Evolutionary conservation across 2,113 vertebrate genomes (phyloP).

Genomic region (Psammodynastes pulverulentus): DNA sequence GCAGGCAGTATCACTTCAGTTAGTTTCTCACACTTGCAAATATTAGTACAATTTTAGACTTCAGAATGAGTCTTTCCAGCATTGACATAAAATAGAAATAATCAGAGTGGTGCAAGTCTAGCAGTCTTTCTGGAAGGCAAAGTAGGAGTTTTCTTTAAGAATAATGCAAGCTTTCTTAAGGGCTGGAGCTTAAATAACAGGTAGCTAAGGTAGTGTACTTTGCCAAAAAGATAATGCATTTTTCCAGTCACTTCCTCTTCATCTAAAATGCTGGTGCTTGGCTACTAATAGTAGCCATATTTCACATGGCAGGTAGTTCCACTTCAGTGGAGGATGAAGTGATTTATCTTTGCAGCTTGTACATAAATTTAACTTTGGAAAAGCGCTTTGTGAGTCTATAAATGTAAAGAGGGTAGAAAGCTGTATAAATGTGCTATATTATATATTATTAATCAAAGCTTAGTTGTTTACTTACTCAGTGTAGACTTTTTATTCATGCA

Average conservation of each 20-base stretch:
- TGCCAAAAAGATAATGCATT: slow-evolving; percentile 20
- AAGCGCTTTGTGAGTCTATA: slow-evolving; percentile 6
- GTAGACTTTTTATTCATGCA: slow-evolving; percentile 11
- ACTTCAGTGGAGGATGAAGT: background rate
- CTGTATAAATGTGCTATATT: slow-evolving; percentile 2
- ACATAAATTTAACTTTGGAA: background rate
- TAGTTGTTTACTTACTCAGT: slow-evolving; percentile 11
- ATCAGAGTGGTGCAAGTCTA: background rate
- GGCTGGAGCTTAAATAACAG: background rate
- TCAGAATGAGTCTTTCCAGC: background rate
- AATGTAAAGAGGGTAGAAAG: slow-evolving; percentile 19
- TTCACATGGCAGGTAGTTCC: slow-evolving; percentile 21
- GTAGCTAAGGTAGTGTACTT: background rate
- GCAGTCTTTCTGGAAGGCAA: background rate
- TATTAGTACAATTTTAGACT: background rate
- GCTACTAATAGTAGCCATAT: background rate
- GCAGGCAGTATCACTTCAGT: background rate
- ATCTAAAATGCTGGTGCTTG: slow-evolving; percentile 17
- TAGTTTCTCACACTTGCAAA: background rate
- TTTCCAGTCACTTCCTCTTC: slow-evolving; percentile 5
- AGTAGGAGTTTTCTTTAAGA: background rate
- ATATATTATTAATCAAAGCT: slow-evolving; percentile 35
- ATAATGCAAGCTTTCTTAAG: background rate
- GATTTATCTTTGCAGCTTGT: background rate
- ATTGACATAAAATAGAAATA: background rate